Conservation (phyloP, 2,888 invertebrate genomes). For the Neoascia interrupta region DNA sequence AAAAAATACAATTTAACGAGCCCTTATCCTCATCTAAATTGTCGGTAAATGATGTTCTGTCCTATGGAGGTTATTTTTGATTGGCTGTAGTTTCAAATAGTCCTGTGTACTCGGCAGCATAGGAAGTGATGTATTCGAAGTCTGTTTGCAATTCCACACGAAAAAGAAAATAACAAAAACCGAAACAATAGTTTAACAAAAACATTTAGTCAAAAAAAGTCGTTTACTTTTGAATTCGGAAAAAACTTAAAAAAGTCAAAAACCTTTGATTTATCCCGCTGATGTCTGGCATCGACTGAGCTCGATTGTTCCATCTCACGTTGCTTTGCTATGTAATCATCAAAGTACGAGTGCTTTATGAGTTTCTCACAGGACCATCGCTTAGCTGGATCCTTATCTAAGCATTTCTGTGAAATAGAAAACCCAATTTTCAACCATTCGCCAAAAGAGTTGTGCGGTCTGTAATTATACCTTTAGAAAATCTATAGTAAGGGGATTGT, state of each 20-base stretch:
- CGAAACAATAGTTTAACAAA: constrained; percentile 10
- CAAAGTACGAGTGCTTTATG: constrained; percentile 94
- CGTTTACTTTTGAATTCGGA: constrained; percentile 62
- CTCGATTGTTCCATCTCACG: constrained; percentile 82
- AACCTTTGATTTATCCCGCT: constrained; percentile 84
- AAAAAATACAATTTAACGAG: constrained; percentile 24
- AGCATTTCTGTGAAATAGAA: constrained; percentile 87
- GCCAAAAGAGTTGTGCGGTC: too few relatives aligned
- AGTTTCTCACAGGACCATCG: constrained; percentile 96
- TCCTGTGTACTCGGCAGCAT: constrained; percentile 78
- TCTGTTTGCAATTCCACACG: constrained; percentile 71
- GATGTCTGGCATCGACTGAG: constrained; percentile 76
- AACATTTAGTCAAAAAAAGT: constrained; percentile 12
- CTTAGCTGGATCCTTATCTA: constrained; percentile 95
- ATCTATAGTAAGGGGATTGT: constrained; percentile 87
- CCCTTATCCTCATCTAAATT: constrained; percentile 72
- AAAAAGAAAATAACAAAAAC: constrained; percentile 9
- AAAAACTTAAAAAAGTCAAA: constrained; percentile 71
- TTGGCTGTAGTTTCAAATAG: constrained; percentile 76
- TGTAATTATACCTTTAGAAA: constrained; percentile 87
- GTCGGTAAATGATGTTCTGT: constrained; percentile 80
- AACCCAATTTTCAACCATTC: not conserved
- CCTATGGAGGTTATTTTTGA: constrained; percentile 77
- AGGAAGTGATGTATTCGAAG: constrained; percentile 80
- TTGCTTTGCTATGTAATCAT: constrained; percentile 90